Conservation (phyloP, 2,797 vertebrate genomes). For the Alcedo atthis region DNA sequence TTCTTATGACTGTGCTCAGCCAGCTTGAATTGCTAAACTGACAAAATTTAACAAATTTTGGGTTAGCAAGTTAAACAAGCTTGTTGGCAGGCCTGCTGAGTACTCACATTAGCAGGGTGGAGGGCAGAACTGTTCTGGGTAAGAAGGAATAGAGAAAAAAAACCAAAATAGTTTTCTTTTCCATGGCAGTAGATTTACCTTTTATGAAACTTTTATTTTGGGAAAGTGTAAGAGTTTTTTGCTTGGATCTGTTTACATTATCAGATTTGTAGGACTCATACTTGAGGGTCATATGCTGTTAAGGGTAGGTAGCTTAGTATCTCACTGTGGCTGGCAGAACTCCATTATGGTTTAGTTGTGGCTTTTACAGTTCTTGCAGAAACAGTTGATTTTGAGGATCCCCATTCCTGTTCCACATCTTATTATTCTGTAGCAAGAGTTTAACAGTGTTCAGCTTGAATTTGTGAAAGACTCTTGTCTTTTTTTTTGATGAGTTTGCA, state of each 20-base stretch:
- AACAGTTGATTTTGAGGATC: background rate
- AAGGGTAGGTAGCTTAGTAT: background rate
- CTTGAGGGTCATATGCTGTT: background rate
- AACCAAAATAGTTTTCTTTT: background rate
- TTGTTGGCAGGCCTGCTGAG: background rate
- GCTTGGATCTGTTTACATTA: background rate
- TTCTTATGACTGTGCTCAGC: background rate
- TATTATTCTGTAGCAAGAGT: background rate
- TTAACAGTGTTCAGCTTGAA: background rate
- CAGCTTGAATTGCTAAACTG: background rate
- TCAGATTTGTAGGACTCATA: background rate
- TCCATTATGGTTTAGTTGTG: background rate
- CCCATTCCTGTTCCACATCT: background rate
- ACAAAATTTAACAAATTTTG: background rate
- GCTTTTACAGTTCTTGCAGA: background rate
- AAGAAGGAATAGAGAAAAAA: background rate
- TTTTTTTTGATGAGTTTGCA: background rate
- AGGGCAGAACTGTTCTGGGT: background rate
- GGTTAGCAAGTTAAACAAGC: background rate
- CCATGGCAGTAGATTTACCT: background rate
- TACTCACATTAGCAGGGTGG: background rate
- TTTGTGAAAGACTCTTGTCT: background rate
- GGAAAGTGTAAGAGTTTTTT: background rate
- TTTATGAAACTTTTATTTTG: background rate
- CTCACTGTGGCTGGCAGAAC: background rate